Evolutionary conservation across 2,797 vertebrate species (phyloP), one percentile per base, ranked within the genome.

Genomic region (Macropus fuliginosus): DNA sequence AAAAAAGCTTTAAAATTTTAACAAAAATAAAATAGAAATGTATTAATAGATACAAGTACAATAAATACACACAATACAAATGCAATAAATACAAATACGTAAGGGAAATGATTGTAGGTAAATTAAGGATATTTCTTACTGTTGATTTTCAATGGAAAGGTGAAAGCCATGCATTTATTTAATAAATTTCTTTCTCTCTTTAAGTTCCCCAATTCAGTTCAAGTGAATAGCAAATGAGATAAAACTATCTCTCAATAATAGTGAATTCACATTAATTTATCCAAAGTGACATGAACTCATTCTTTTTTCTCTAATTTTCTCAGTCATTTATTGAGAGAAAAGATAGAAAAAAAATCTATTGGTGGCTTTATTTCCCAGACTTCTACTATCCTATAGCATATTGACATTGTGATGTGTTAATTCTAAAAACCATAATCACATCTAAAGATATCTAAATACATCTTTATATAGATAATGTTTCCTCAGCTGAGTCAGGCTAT

Each of bases 371-470:
- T 87, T 87, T 46, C n/a, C 21, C 74, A 87, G 24, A 24, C 46
- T 24, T 87, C 9, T 46, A 46, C 9, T 27, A 24, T 81, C 16
- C 40, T 31, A 6, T 46, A 50, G 40, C 21, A 87, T 87, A 87
- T 27, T 87, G 87, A 46, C 54, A 50, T 81, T 95, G 9, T 9
- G 0, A 40, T 91, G 56, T 91, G 93, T 94, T 95, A 90, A 90
- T 55, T 94, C n/a, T 56, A 97, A 98, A 96, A 95, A 93, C 1
- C 29, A 95, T 6, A 4, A 0, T 12, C 56, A 28, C 55, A 12
- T 1, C 89, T 56, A 24, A 56, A 56, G 21, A 24, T 56, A 27
- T 56, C 21, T 56, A 24, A 56, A 56, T 56, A 21, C 24, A 1
- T 93, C 6, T 40, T 10, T 91, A 54, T 92, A 96, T 90, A 89